Base-by-base conservation (phyloP, 35 echinoderm and acorn worm genomes). In the Acanthaster planci region DNA sequence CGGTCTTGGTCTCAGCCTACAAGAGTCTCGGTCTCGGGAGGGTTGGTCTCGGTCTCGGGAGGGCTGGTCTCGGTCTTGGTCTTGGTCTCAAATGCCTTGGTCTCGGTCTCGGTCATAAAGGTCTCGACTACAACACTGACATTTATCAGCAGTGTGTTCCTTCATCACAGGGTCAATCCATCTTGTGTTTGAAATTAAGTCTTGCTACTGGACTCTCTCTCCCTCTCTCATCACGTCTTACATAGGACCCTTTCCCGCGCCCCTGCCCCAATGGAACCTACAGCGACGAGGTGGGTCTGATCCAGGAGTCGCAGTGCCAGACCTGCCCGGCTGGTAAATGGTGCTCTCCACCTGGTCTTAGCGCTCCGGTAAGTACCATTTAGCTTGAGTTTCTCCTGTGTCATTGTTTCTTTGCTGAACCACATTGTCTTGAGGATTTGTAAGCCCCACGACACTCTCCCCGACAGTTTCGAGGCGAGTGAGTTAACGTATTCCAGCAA, bases 211-310 rank as follows among this genome's bases (percentile, higher is more conserved):
- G 19, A 2, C 36, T 12, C 35, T n/a, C 17, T 78, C 39, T 79
- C 77, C 15, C 37, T 8, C 18, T 8, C 77, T 39, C 77, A 18
- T 22, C 17, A 19, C 36, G n/a, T 7, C 51, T 42, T 30, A 53
- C 17, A 14, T 83, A 97, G 95, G 95, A 97, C 84, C 87, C 95
- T 14, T 97, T 83, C 57, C 95, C 95, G 29, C 59, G 95, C 39
- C 83, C 88, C 21, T 97, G 95, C 88, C 95, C 95, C 7, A 97
- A 93, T 27, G 95, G 87, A 44, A 97, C 95, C 3, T 97, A 77
- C 81, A 93, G 87, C 32, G 95, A 93, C 90, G 87, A 93, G 22
- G 67, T 84, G 7, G 95, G 95, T 15, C 77, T 93, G 67, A 67
- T 81, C 14, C 84, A 97, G 77, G 91, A 93, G 52, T 93, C 91